A percentile compares a stretch with the other conserved stretches of the same genome.
phyloP scores from a whole-genome alignment of 2,888 invertebrate species.

The Leucophenga maculata region DNA sequence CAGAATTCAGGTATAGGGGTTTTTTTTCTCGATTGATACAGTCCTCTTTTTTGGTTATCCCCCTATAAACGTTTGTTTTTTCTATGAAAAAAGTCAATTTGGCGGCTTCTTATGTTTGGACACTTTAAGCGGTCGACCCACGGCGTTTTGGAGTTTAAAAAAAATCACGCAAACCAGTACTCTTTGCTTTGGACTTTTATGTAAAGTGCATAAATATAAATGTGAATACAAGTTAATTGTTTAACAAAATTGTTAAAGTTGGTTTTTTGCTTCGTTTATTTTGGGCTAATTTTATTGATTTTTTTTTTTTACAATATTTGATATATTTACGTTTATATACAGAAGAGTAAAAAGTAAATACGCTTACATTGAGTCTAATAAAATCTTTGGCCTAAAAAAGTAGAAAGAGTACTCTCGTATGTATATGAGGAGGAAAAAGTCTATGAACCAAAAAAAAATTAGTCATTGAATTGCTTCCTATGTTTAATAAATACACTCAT shows the following conservation, averaged over 20 bases:
- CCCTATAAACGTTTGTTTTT: too few relatives aligned
- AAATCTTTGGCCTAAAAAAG: slow-evolving; percentile 23
- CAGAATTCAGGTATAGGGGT: too few relatives aligned
- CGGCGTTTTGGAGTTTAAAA: too few relatives aligned
- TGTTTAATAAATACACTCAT: background rate
- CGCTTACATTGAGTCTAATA: slow-evolving; percentile 17
- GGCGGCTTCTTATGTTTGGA: too few relatives aligned
- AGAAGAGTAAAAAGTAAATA: slow-evolving; percentile 11
- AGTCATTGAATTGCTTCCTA: background rate
- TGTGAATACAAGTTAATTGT: too few relatives aligned
- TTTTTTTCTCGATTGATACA: too few relatives aligned
- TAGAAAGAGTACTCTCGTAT: background rate
- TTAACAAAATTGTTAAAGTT: background rate
- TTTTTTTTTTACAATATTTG: slow-evolving; percentile 13
- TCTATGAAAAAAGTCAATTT: too few relatives aligned
- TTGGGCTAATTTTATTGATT: slow-evolving; percentile 12
- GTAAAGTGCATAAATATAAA: too few relatives aligned
- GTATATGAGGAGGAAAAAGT: background rate
- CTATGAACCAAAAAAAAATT: background rate
- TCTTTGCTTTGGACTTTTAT: too few relatives aligned
- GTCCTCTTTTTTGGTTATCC: too few relatives aligned
- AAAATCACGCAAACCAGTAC: too few relatives aligned
- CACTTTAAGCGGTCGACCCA: too few relatives aligned
- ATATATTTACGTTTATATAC: slow-evolving; percentile 16
- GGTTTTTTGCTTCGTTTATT: background rate